These are phyloP conservation scores for Aplysina aerophoba DNA, from an alignment of 37 sponge, comb jelly and placozoan species.

Conservation along the genomic window DNA sequence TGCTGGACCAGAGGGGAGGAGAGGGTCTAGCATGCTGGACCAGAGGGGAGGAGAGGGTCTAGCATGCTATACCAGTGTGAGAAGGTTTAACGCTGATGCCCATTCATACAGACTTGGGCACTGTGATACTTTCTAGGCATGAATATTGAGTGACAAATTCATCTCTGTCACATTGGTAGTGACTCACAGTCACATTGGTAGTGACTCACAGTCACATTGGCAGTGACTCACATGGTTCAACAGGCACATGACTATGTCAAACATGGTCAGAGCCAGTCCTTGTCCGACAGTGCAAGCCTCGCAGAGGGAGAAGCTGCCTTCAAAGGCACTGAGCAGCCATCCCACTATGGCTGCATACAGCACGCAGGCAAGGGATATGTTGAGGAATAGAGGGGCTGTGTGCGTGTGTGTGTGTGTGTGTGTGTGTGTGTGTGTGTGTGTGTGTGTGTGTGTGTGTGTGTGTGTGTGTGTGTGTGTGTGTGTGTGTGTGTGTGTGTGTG, in stretches of 20 bases:
- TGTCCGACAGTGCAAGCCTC: slow-evolving; percentile 66
- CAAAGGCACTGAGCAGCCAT: slow-evolving; percentile 53
- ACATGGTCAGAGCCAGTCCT: slow-evolving; percentile 49
- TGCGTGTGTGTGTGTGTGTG: not conserved
- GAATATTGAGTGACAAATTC: no score
- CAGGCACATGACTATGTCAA: slow-evolving; percentile 51
- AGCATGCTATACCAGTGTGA: no score
- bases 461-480: not conserved
- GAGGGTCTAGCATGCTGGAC: no score
- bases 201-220: no score
- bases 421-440: not conserved
- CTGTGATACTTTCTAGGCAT: no score
- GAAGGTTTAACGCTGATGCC: no score
- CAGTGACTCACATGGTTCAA: slow-evolving; percentile 31
- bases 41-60: no score
- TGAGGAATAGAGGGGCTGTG: slow-evolving; percentile 20
- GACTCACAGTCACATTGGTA: no score
- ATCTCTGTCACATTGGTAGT: no score
- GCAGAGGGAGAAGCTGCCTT: slow-evolving; percentile 61
- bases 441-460: not conserved
- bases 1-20: no score
- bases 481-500: not conserved
- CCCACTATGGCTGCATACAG: slow-evolving; percentile 48
- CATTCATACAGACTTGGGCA: no score
- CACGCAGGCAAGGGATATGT: not conserved